Evolutionary conservation across 2,113 vertebrate species (phyloP).

Genomic region (Phrynosoma blainvillii): DNA sequence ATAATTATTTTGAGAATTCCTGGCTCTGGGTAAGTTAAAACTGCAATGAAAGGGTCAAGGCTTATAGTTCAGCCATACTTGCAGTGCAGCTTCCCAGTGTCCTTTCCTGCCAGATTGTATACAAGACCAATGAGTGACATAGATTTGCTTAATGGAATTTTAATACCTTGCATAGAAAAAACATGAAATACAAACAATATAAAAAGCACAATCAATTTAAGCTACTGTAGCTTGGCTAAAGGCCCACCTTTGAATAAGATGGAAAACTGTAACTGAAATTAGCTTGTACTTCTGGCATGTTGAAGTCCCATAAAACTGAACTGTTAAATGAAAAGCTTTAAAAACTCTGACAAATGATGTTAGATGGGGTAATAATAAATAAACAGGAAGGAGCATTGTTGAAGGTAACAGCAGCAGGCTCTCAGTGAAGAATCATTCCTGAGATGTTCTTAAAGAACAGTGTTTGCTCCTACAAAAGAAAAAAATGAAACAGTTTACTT

Average conservation of each 20-base stretch:
- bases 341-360: slow-evolving; percentile 20
- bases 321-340: slow-evolving; percentile 42
- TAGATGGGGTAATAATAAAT: slow-evolving; percentile 57
- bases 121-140: slow-evolving; percentile 37
- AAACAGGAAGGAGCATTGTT: slow-evolving; percentile 50
- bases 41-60: neutral
- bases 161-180: slow-evolving; percentile 64
- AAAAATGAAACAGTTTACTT: rapidly evolving
- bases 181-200: slow-evolving; percentile 38
- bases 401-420: slow-evolving; percentile 29
- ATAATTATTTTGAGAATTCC: slow-evolving; percentile 15
- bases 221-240: slow-evolving; percentile 62
- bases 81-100: neutral
- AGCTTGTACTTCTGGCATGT: slow-evolving; percentile 44
- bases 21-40: neutral
- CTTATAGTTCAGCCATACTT: no score
- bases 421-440: slow-evolving; percentile 48
- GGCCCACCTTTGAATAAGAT: slow-evolving; percentile 35
- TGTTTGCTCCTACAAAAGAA: slow-evolving; percentile 73
- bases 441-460: slow-evolving; percentile 75
- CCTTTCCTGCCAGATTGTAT: neutral
- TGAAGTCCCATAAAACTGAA: slow-evolving; percentile 2
- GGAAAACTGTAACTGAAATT: slow-evolving; percentile 35
- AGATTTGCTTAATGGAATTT: slow-evolving; percentile 41
- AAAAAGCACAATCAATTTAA: slow-evolving; percentile 42